Base-by-base conservation (phyloP, 2,113 vertebrate species). In the Thermophis baileyi region DNA sequence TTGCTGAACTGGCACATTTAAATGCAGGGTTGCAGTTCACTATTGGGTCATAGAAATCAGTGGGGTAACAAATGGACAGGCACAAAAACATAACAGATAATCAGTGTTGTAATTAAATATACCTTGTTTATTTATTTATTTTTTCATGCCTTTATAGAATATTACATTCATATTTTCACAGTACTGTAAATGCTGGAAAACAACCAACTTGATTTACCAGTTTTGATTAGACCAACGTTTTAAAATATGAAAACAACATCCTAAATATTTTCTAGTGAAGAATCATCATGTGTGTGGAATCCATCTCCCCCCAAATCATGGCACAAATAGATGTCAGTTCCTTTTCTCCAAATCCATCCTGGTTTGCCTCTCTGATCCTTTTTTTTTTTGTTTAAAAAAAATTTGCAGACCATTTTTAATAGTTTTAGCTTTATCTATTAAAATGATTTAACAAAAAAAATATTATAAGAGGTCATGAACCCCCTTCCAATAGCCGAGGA, bases 1-100 rank as follows among this genome's bases (percentile, higher is more conserved):
- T 94, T 92, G 87, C 9, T 53, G 50, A 92, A 51, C 2, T 93
- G 24, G 91, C 90, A 30, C 47, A 85, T 93, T 93, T 63, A 87
- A 93, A 93, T 87, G 46, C 74, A 63, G 24, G 46, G 46, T 90
- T 47, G 46, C 54, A 90, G 22, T 81, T 57, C 16, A 27, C 24
- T 89, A 44, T 81, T 57, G 53, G 90, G 30, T 63, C 46, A 90
- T n/a, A 90, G 92, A 86, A 90, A 93, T 85, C 69, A 90, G 22
- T 40, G 30, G 12, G 51, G 40, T 49, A 3, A 9, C 20, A 44
- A 12, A 16, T 87, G 89, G 40, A 25, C 44, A 60, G 3, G 8
- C 2, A 3, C 18, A 55, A 14, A 50, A 16, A 57, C 12, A 57
- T 44, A 46, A 22, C 1, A 25, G 9, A 49, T 60, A 91, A 60